Evolutionary conservation across 2,797 vertebrate species (phyloP).

Genomic region (Leontopithecus rosalia): DNA sequence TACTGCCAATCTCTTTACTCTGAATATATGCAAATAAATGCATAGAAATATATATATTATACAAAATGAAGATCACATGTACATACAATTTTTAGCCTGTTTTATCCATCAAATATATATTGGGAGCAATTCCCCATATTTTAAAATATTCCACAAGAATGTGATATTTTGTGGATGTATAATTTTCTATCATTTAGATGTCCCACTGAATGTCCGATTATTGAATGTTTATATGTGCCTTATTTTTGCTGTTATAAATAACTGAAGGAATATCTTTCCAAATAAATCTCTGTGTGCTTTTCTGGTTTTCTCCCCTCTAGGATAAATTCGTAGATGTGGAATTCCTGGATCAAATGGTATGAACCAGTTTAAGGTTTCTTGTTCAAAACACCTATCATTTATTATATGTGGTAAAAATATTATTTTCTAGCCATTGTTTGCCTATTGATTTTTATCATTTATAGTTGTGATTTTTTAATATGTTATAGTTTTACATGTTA

Average conservation of each 20-base stretch:
- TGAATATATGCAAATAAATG: slow-evolving; percentile 8
- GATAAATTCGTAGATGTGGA: slow-evolving; percentile 52
- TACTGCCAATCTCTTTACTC: neutral
- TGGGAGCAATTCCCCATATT: neutral
- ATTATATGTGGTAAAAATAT: slow-evolving; percentile 36
- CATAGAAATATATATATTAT: neutral
- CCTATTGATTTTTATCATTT: slow-evolving; percentile 1
- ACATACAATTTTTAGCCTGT: neutral
- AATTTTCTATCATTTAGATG: neutral
- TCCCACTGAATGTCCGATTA: neutral
- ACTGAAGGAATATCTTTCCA: slow-evolving; percentile 48
- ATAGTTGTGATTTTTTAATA: neutral
- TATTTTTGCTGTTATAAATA: slow-evolving; percentile 52
- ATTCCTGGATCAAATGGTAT: slow-evolving; percentile 74
- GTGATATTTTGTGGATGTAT: neutral
- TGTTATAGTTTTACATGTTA: slow-evolving; percentile 28
- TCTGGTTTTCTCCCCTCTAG: slow-evolving; percentile 45
- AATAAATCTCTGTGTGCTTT: slow-evolving; percentile 65
- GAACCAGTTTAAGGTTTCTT: slow-evolving; percentile 64
- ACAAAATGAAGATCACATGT: slow-evolving; percentile 15
- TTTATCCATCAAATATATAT: slow-evolving; percentile 26
- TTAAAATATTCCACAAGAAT: slow-evolving; percentile 11
- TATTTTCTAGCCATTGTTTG: slow-evolving; percentile 25
- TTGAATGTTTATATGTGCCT: neutral
- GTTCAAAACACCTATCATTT: neutral